Evolutionary conservation across 1,140 invertebrate species (phyloP).

Genomic region (Aphaenogaster ashmeadi): DNA sequence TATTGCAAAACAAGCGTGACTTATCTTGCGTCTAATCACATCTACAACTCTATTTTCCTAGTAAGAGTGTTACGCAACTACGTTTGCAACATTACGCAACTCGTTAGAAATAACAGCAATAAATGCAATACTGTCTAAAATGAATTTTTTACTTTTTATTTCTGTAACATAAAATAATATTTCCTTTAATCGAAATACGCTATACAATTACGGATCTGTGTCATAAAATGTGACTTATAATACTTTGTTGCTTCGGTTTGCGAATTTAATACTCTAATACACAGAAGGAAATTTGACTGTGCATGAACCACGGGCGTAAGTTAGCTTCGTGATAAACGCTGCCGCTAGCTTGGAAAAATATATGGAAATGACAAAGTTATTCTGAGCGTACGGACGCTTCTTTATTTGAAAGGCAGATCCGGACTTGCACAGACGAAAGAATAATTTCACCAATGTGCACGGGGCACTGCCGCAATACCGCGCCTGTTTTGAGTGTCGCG

Average conservation of each 20-base stretch:
- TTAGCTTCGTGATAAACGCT: slow-evolving; percentile 65
- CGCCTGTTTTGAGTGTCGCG: slow-evolving; percentile 18
- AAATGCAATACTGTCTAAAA: not conserved
- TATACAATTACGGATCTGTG: not conserved
- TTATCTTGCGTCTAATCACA: not conserved
- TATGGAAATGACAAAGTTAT: slow-evolving; percentile 76
- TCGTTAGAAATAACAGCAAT: not conserved
- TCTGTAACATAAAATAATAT: not conserved
- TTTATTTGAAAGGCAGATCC: slow-evolving; percentile 79
- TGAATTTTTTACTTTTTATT: not conserved
- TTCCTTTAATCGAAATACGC: not conserved
- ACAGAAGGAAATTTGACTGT: not conserved
- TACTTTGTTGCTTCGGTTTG: not conserved
- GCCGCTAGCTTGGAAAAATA: slow-evolving; percentile 60
- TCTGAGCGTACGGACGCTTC: slow-evolving; percentile 48
- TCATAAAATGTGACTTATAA: not conserved
- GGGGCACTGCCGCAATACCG: not conserved
- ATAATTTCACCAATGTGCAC: slow-evolving; percentile 69
- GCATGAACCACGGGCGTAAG: slow-evolving; percentile 43
- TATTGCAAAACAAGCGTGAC: not conserved
- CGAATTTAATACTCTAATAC: not conserved
- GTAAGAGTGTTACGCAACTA: not conserved
- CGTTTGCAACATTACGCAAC: not conserved
- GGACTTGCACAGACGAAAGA: slow-evolving; percentile 64
- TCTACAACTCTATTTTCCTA: not conserved